Base-by-base conservation (phyloP, 2,797 vertebrate species). In the Rhabdophis nuchalis region DNA sequence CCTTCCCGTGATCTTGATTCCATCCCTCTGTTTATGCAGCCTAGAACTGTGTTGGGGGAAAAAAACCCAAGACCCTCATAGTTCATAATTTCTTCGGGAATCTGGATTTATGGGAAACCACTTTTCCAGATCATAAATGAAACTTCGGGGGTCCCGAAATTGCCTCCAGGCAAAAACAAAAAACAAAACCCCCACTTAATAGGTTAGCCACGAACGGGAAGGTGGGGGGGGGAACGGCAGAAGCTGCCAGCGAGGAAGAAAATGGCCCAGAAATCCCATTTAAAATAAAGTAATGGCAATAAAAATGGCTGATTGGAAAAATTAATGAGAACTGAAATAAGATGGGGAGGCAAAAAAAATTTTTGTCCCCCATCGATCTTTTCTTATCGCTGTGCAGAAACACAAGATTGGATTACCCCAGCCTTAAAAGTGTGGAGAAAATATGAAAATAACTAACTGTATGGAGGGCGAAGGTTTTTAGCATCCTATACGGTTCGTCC, bases 71-170 rank as follows among this genome's bases (percentile, higher is more conserved):
- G 96, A 96, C 95, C 92, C 96, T 96, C 60, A 58, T 92, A 91
- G 89, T 92, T 93, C 93, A 90, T 72, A 95, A 96, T 97, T 96
- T 94, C 95, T 96, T 97, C 92, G 3, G 95, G 96, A 97, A 46
- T 95, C 93, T 86, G 87, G 96, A 97, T 92, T 96, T 95, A 97
- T 97, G 96, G 92, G 96, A 93, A 97, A 96, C 95, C 56, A 94
- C 23, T 60, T 60, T 96, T 95, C 89, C 93, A 52, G 92, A 77
- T 92, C 94, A 95, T 92, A 95, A 95, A 94, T 92, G 93, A 92
- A 95, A 92, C 72, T 91, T 90, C 85, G 89, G 77, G 77, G 46
- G 85, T 23, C 87, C 61, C 94, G 52, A 96, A 96, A 94, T 93
- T 95, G 64, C 95, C 94, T 95, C 87, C 53, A 46, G 92, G 91